These are phyloP conservation scores for Hippoglossus hippoglossus DNA, from an alignment of 2,797 vertebrate genomes.

Conservation along the genomic window DNA sequence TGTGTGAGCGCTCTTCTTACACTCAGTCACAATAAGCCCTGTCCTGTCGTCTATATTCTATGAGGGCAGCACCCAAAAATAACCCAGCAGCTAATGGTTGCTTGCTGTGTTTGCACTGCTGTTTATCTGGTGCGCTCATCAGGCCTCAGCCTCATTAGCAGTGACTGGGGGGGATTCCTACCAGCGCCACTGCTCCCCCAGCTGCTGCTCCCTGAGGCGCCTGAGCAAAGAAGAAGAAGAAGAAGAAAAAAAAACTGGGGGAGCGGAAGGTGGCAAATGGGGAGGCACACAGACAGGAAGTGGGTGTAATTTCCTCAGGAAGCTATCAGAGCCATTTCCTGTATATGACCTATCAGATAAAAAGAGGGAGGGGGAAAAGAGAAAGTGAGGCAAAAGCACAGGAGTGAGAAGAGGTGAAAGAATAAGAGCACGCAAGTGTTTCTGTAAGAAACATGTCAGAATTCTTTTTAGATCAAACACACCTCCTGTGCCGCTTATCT, in stretches of 20 bases:
- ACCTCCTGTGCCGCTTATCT: constrained; percentile 5
- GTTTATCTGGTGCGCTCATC: constrained; percentile 82
- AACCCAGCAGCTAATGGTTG: constrained; percentile 66
- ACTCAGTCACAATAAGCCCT: constrained; percentile 54
- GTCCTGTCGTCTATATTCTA: constrained; percentile 67
- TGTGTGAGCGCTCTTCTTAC: constrained; percentile 53
- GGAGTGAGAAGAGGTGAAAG: constrained; percentile 11
- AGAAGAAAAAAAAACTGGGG: constrained; percentile 16
- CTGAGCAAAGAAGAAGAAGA: constrained; percentile 33
- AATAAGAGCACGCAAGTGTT: constrained; percentile 13
- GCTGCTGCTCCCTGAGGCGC: constrained; percentile 53
- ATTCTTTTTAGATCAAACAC: constrained; percentile 13
- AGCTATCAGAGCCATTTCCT: constrained; percentile 85
- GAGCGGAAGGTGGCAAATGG: constrained; percentile 65
- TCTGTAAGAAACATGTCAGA: constrained; percentile 11
- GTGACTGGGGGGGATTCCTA: constrained; percentile 63
- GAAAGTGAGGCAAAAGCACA: constrained; percentile 13
- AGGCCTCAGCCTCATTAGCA: constrained; percentile 70
- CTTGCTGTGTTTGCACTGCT: constrained; percentile 66
- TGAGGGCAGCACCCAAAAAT: constrained; percentile 74
- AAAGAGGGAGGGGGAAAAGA: constrained; percentile 27
- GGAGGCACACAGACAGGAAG: constrained; percentile 83
- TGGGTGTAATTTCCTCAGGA: constrained; percentile 89
- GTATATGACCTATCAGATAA: constrained; percentile 72
- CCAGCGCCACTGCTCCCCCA: constrained; percentile 34